phyloP scores from a whole-genome alignment of 92 coral and sea anemone genomes.

The Epizoanthus scotinus region DNA sequence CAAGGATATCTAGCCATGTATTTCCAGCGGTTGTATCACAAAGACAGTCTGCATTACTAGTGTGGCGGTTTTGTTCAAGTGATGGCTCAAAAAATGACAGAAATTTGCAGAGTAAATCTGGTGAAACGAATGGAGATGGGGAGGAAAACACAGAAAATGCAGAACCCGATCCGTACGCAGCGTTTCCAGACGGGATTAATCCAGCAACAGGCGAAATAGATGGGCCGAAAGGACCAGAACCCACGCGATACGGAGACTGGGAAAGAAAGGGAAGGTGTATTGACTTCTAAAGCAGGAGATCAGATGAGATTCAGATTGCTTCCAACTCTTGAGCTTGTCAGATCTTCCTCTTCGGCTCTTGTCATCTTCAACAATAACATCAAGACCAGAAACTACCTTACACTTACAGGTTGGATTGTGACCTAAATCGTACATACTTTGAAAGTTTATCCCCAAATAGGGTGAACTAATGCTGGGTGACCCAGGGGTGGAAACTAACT shows the following conservation, averaged over 20 bases:
- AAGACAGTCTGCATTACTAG: neutral
- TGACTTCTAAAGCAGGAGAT: slow-evolving; percentile 64
- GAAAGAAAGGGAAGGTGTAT: slow-evolving; percentile 98
- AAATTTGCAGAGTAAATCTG: slow-evolving; percentile 18
- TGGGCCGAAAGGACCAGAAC: slow-evolving; percentile 99
- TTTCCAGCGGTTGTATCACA: neutral
- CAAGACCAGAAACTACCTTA: too few relatives aligned
- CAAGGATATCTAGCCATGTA: slow-evolving; percentile 7
- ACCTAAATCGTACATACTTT: too few relatives aligned
- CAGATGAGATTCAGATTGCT: neutral
- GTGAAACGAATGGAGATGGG: neutral
- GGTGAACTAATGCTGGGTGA: too few relatives aligned
- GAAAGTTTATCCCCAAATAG: too few relatives aligned
- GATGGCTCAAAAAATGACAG: slow-evolving; percentile 35
- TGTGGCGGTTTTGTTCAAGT: slow-evolving; percentile 1
- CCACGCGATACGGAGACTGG: slow-evolving; percentile 99
- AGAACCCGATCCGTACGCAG: slow-evolving; percentile 86
- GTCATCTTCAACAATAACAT: too few relatives aligned
- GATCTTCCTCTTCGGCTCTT: too few relatives aligned
- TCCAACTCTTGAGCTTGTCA: too few relatives aligned
- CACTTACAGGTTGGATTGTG: too few relatives aligned
- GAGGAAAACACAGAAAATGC: slow-evolving; percentile 36
- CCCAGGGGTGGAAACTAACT: too few relatives aligned
- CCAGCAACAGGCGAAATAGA: slow-evolving; percentile 91
- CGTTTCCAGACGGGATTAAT: slow-evolving; percentile 88